phyloP scores from a whole-genome alignment of 2,888 invertebrate species.

The Watsonalla cultraria region DNA sequence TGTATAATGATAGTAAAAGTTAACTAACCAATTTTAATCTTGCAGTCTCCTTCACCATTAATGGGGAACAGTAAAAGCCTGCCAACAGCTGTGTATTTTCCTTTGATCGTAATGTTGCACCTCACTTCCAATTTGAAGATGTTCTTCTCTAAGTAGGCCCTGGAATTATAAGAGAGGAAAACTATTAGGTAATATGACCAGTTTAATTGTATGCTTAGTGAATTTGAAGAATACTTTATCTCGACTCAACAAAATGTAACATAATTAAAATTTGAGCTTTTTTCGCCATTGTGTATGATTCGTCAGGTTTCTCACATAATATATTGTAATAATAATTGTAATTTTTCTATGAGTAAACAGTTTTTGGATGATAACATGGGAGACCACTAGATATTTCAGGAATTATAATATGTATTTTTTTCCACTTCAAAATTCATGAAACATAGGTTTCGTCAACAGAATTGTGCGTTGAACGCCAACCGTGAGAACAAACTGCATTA shows the following conservation, averaged over 20 bases:
- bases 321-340: neutral
- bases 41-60: constrained; percentile 70
- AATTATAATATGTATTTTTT: neutral
- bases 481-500: constrained; percentile 43
- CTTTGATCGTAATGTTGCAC: constrained; percentile 71
- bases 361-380: too few species aligned
- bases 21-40: constrained; percentile 66
- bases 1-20: constrained; percentile 1
- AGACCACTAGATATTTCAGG: too few species aligned
- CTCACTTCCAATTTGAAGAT: constrained; percentile 58
- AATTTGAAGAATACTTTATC: too few species aligned
- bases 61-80: constrained; percentile 66
- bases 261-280: too few species aligned
- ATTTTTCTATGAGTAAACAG: too few species aligned
- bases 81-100: constrained; percentile 69
- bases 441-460: constrained; percentile 43
- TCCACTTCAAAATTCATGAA: neutral
- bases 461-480: constrained; percentile 21
- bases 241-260: too few species aligned
- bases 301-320: neutral
- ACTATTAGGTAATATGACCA: too few species aligned
- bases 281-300: too few species aligned
- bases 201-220: too few species aligned
- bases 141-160: constrained; percentile 63
- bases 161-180: constrained; percentile 32